These are phyloP conservation scores for Ellobium chinense DNA, from an alignment of 2,888 invertebrate genomes.

Conservation along the genomic window DNA sequence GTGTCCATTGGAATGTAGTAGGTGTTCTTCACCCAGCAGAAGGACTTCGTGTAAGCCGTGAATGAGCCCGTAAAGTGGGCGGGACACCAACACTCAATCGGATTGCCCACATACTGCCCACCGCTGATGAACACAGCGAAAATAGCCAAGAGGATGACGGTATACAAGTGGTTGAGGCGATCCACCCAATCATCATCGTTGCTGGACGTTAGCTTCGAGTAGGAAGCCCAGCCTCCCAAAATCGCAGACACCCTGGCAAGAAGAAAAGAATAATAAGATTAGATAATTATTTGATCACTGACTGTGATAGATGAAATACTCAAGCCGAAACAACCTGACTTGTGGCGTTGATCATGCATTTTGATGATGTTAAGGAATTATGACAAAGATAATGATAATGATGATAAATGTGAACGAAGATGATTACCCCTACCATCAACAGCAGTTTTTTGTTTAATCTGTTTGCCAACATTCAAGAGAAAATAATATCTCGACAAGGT, in stretches of 20 bases:
- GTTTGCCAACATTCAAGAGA: no score
- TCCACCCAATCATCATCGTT: constrained; percentile 73
- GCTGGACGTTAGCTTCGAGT: constrained; percentile 67
- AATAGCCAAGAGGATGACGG: constrained; percentile 66
- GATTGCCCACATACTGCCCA: constrained; percentile 70
- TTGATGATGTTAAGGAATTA: no score
- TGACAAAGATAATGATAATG: no score
- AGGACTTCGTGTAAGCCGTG: constrained; percentile 78
- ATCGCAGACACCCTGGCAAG: constrained; percentile 68
- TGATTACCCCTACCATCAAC: no score
- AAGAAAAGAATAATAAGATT: no score
- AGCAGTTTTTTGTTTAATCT: no score
- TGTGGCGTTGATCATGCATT: no score
- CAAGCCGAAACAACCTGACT: no score
- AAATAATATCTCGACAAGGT: no score
- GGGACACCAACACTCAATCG: constrained; percentile 74
- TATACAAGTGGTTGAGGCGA: constrained; percentile 70
- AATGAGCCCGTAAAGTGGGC: constrained; percentile 74
- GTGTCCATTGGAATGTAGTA: constrained; percentile 74
- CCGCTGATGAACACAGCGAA: constrained; percentile 71
- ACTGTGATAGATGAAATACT: no score
- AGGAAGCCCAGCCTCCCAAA: constrained; percentile 68
- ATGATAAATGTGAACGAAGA: no score
- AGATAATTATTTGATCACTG: no score
- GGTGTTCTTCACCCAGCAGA: constrained; percentile 75